Percentiles rank a stretch among this genome's conserved stretches.
These are phyloP conservation scores for Todiramphus saurophagus DNA, from an alignment of 2,113 vertebrate genomes.

Conservation along the genomic window DNA sequence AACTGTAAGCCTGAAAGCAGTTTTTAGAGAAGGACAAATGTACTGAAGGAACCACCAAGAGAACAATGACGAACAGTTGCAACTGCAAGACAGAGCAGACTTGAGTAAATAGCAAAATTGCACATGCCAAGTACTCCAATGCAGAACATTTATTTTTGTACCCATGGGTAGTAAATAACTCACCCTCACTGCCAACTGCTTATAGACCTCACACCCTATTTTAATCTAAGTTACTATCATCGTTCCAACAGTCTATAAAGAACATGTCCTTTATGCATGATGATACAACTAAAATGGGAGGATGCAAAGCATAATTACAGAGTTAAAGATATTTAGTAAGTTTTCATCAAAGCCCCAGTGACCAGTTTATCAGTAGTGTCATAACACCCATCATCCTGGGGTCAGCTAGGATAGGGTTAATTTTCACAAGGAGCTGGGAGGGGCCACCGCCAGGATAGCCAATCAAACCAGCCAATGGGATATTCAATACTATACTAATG, in stretches of 20 bases:
- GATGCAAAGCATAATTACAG: not conserved
- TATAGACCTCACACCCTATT: not conserved
- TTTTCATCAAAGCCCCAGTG: not conserved
- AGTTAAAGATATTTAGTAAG: not conserved
- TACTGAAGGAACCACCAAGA: not conserved
- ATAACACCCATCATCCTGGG: not conserved
- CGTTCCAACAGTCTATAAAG: not conserved
- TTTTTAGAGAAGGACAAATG: not conserved
- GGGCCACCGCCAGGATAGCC: not conserved
- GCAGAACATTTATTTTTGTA: slow-evolving; percentile 11
- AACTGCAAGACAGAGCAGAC: not conserved
- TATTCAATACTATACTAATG: not conserved
- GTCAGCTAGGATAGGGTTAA: not conserved
- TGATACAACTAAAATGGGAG: not conserved
- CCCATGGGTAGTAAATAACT: not conserved
- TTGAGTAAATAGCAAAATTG: not conserved
- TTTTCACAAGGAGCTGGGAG: not conserved
- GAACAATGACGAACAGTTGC: not conserved
- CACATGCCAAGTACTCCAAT: not conserved
- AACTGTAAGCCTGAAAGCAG: not conserved
- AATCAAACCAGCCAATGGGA: not conserved
- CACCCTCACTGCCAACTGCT: not conserved
- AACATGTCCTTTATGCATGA: not conserved
- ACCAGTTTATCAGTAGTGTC: not conserved
- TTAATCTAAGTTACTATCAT: not conserved